Conservation (phyloP, 2,113 vertebrate species). For the Calypte anna region DNA sequence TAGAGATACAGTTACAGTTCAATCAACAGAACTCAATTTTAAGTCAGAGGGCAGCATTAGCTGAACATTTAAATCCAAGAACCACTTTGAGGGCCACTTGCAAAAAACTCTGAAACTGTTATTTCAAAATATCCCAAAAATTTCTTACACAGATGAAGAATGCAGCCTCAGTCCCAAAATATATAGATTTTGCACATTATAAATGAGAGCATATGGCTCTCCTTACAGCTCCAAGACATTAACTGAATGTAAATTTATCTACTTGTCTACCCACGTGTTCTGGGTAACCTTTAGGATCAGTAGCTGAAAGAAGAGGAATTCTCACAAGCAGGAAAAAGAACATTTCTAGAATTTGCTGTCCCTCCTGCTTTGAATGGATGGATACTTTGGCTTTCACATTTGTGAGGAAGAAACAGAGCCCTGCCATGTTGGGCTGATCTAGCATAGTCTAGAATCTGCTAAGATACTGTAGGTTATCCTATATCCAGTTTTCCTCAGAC, state of each 20-base stretch:
- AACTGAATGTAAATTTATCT: constrained; percentile 13
- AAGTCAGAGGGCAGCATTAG: not conserved
- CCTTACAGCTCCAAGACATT: constrained; percentile 30
- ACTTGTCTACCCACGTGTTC: constrained; percentile 38
- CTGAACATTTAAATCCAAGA: not conserved
- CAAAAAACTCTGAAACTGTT: not conserved
- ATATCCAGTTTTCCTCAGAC: not conserved
- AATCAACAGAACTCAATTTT: not conserved
- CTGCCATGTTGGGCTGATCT: not conserved
- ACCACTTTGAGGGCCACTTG: not conserved
- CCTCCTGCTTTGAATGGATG: not conserved
- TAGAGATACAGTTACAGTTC: not conserved
- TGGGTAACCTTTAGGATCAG: constrained; percentile 50
- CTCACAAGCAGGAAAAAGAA: not conserved
- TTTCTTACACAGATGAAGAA: constrained; percentile 7
- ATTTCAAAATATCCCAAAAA: not conserved
- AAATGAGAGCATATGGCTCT: constrained; percentile 58
- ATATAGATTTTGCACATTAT: constrained; percentile 35
- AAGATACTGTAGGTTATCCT: not conserved
- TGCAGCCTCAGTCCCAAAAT: constrained; percentile 14
- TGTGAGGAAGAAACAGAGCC: not conserved
- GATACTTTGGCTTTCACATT: not conserved
- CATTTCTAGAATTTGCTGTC: not conserved
- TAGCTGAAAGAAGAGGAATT: constrained; percentile 2
- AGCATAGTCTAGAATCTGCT: not conserved